Evolutionary conservation across 2,888 invertebrate species (phyloP), one percentile per base, ranked within the genome.

Genomic region (Lysandra coridon): DNA sequence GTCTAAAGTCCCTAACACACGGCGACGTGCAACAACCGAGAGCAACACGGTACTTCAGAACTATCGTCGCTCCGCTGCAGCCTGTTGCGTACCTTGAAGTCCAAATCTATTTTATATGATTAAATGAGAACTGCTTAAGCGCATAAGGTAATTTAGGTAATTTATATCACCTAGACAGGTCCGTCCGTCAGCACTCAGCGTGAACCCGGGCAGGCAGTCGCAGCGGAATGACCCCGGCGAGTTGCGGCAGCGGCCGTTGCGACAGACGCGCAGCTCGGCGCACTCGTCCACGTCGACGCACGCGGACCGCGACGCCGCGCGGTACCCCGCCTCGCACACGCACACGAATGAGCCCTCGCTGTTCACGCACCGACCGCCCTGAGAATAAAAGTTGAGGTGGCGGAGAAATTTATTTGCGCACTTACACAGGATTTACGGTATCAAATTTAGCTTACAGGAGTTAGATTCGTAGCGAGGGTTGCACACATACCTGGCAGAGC

Each of bases 271-370:
- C 94, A 96, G 97, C 87, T 97, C 97, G 57, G 95, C 84, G 85
- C 96, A 96, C 86, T 96, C 96, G 90, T 96, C 95, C 78, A 95
- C 93, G 85, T 95, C 95, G 1, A 88, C 85, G 84, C 95, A 95
- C 0, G 92, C 91, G 80, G 89, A 90, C 79, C 93, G 89, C 80
- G 87, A 91, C 1, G 81, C 96, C 95, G 85, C 96, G 90, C 96
- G 95, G 91, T 97, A 97, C 12, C 98, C 98, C 5, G 96, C 95
- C 80, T 97, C 97, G 89, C 98, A 98, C 84, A 97, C 96, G 90
- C 98, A 98, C 64, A 95, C 96, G 93, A 98, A 98, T 0, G 98
- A 98, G 0, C 98, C 98, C 40, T 96, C 95, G n/a, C 97, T 96
- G 91, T 98, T 98, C 79, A 97, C 95, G 88, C 98, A 98, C 17